Base-by-base conservation (phyloP, 30 jellyfish, hydroid and myxozoan species). In the Cassiopea xamachana region DNA sequence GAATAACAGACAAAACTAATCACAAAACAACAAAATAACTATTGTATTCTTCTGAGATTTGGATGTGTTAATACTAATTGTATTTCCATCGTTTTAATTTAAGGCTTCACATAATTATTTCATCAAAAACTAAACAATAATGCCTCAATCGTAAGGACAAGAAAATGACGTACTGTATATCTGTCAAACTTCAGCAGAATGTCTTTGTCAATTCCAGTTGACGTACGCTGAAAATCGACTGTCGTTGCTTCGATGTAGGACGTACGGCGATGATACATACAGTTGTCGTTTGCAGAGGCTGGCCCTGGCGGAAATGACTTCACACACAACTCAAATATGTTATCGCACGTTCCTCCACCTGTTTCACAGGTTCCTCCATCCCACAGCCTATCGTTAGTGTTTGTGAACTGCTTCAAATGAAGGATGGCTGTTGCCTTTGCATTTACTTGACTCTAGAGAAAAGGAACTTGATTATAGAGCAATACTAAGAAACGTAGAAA, bases 271-370 rank as follows among this genome's bases (percentile, higher is more conserved):
- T 87, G 67, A 50, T 87, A 87, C 55, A 87, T 0, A 69, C 94
- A 87, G 59, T 76, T 68, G 85, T 88, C 72, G 59, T 77, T 81
- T 43, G 80, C 3, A 5, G 89, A 80, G 15, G 39, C 50, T 8
- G 94, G 94, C 71, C 44, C 0, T 3, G 94, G 94, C 0, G 94
- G 94, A 71, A 10, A 87, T 15, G 43, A 77, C 76, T 87, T 87
- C 60, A 87, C 89, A 48, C 94, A 87, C 1, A 87, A 48, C 48
- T 87, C 85, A 67, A 87, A 87, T 60, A 62, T 62, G 69, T 87
- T 87, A 6, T 87, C 94, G 48, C 94, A 87, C 10, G 78, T 67
- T 5, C 94, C 89, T n/a, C 74, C 13, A 19, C 69, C 44, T 0
- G 80, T 79, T 10, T 87, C 94, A 46, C 94, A 87, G 62, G 43